Evolutionary conservation across 2,797 vertebrate genomes (phyloP), one percentile per base, ranked within the genome.

Genomic region (Anabacerthia variegaticeps): DNA sequence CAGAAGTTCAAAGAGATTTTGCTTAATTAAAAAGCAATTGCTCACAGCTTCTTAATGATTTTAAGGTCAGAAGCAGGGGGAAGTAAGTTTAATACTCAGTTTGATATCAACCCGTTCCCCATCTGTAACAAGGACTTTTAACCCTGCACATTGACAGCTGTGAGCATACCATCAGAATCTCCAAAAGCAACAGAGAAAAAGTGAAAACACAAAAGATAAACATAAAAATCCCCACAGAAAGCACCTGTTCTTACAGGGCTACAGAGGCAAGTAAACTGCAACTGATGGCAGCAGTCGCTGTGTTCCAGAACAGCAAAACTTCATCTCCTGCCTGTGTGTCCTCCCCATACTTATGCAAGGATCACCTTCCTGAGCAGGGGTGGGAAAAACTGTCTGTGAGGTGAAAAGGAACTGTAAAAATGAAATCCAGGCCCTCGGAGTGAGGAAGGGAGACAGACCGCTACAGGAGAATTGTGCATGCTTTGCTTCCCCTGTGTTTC

Each of bases 391-490:
- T 2, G 22, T 0, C 1, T 1, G 1, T 6, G 16, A 43, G 2
- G 2, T 12, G 44, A 52, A 18, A 16, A 56, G 21, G 26, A 43
- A 68, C 34, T 0, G 5, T 28, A 27, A 48, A 22, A 68, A 19
- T 28, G 36, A 82, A 76, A 52, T 7, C 7, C 67, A 78, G 43
- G 32, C 22, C 10, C 30, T 23, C 26, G 32, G n/a, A 78, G 49
- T 2, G 21, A 68, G 34, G 58, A 55, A 68, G 6, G 8, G 12
- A 37, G 46, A 76, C 12, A 43, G 6, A 48, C 14, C 28, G 27
- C 20, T 10, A 17, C 0, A 6, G 51, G 0, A 67, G 13, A 30
- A 56, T 7, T 12, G 62, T 0, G 13, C 12, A 1, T 17, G 34
- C 36, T 19, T 26, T 20, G 14, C 32, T 66, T 58, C 34, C 22